Conservation (phyloP, 1,140 invertebrate genomes). For the Portunus trituberculatus region DNA sequence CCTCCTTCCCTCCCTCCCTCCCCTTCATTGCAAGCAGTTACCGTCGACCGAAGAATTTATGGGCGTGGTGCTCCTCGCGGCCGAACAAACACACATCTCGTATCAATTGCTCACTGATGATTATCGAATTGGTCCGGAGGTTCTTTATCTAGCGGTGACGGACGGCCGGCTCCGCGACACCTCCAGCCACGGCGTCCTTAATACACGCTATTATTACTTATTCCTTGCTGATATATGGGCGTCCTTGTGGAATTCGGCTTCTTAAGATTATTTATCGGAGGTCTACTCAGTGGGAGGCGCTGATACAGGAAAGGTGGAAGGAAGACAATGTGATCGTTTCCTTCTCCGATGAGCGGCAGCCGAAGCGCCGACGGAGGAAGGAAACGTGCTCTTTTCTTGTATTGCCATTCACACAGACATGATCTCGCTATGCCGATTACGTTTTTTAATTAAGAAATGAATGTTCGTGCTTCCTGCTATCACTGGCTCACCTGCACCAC, state of each 20-base stretch:
- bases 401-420: too few relatives aligned
- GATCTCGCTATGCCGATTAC: too few relatives aligned
- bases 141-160: slow-evolving; percentile 35
- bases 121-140: slow-evolving; percentile 52
- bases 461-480: too few relatives aligned
- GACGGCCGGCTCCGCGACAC: slow-evolving; percentile 34
- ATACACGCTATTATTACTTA: slow-evolving; percentile 57
- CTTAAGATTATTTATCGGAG: slow-evolving; percentile 17
- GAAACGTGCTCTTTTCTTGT: background rate
- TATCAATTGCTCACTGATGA: slow-evolving; percentile 57
- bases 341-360: background rate
- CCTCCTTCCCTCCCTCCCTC: background rate
- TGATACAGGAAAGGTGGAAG: background rate
- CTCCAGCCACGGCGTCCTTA: slow-evolving; percentile 31
- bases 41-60: slow-evolving; percentile 11
- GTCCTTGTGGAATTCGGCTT: slow-evolving; percentile 27
- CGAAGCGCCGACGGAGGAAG: background rate
- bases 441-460: too few relatives aligned
- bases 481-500: too few relatives aligned
- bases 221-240: slow-evolving; percentile 8
- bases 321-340: background rate
- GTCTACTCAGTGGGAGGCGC: background rate
- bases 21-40: slow-evolving; percentile 28
- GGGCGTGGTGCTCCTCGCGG: slow-evolving; percentile 6
- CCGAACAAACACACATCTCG: slow-evolving; percentile 24